Base-by-base conservation (phyloP, 2,888 invertebrate genomes). In the Cryptus viduatorius region DNA sequence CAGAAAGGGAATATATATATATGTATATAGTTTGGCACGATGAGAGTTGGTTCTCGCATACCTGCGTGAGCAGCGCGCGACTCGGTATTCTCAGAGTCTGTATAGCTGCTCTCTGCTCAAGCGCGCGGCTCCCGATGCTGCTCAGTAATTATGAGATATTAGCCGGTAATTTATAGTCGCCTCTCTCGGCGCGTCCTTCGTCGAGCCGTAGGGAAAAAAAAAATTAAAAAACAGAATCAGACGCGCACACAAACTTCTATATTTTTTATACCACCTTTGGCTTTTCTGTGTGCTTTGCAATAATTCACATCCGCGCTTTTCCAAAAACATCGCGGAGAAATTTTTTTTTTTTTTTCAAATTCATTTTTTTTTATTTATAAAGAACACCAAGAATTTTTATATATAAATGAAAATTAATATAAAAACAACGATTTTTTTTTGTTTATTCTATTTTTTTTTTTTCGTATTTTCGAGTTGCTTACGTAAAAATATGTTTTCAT, bases 91-190 rank as follows among this genome's bases (percentile, higher is more conserved):
- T 53, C 77, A 68, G 61, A 78, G 84, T 73, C 77, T 69, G 72
- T 42, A 53, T 42, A 50, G 77, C 37, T 8, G 72, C 50, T 69
- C 48, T 76, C 29, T 16, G 24, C 50, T 71, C 53, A 64, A 64
- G 69, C 29, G 64, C 64, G 42, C 61, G 24, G 71, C 24, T 68
- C 72, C 79, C 29, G 50, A 56, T 78, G 69, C 79, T 76, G 87
- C 89, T 89, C 87, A 88, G 90, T 92, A 92, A 92, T 92, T 92
- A 92, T 90, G 91, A 92, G 91, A 92, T 92, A 92, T 92, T 92
- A 92, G 90, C 89, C 90, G 87, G 89, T 92, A 92, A 92, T 92
- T 92, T 92, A 92, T 92, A 90, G 90, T 90, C 89, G 87, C 89
- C 89, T 89, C 85, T 89, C 46, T 77, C 84, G 86, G 72, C 69